Conservation (phyloP, 1,140 invertebrate species). For the Anadara kagoshimensis region DNA sequence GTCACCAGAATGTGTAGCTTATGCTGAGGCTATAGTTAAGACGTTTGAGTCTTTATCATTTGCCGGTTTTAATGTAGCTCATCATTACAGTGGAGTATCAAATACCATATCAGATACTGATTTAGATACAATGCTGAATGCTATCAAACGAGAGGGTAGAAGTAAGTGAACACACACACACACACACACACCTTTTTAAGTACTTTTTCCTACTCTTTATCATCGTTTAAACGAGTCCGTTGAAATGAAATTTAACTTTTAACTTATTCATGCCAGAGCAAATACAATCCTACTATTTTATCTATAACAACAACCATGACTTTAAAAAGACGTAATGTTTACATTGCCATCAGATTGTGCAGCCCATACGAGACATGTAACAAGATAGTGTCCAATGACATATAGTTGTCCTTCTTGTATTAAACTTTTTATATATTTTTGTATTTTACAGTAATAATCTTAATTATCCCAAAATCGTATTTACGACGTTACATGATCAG, state of each 20-base stretch:
- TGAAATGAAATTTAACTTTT: too few relatives aligned
- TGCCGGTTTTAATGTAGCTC: constrained; percentile 26
- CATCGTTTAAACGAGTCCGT: too few relatives aligned
- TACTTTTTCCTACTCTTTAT: too few relatives aligned
- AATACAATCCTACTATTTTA: too few relatives aligned
- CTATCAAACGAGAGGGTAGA: constrained; percentile 39
- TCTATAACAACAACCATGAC: too few relatives aligned
- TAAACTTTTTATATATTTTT: too few relatives aligned
- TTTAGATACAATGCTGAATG: constrained; percentile 23
- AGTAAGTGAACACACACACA: constrained; percentile 21
- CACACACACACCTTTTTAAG: neutral
- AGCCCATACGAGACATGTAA: too few relatives aligned
- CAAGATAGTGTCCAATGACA: too few relatives aligned
- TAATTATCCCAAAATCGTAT: constrained; percentile 44
- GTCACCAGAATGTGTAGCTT: constrained; percentile 23
- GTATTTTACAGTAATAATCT: constrained; percentile 51
- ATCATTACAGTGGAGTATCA: constrained; percentile 22
- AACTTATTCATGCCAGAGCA: too few relatives aligned
- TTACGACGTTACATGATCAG: constrained; percentile 47
- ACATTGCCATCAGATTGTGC: too few relatives aligned
- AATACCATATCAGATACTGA: neutral
- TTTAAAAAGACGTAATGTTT: too few relatives aligned
- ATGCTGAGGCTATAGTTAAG: constrained; percentile 27
- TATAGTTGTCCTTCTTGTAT: too few relatives aligned
- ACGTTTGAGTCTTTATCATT: constrained; percentile 7